These are phyloP conservation scores for Coenonympha arcania DNA, from an alignment of 2,888 invertebrate genomes.

Conservation along the genomic window DNA sequence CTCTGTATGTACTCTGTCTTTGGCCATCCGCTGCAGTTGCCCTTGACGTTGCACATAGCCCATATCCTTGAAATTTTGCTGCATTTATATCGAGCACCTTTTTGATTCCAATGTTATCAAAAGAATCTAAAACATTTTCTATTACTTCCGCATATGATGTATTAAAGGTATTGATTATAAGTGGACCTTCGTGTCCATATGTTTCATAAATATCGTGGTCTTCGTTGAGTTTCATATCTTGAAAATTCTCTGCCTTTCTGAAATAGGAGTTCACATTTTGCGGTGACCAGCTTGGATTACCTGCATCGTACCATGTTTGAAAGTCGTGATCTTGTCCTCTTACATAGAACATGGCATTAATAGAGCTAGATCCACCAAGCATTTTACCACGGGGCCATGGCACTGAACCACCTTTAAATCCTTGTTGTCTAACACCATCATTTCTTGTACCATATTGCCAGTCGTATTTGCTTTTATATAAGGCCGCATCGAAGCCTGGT, in stretches of 20 bases:
- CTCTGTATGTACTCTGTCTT: slow-evolving; percentile 62
- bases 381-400: slow-evolving; percentile 77
- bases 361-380: slow-evolving; percentile 72
- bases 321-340: slow-evolving; percentile 69
- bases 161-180: slow-evolving; percentile 60
- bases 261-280: slow-evolving; percentile 63
- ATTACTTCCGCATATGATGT: slow-evolving; percentile 47
- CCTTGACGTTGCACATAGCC: slow-evolving; percentile 35
- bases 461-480: slow-evolving; percentile 71
- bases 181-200: slow-evolving; percentile 60
- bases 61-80: slow-evolving; percentile 50
- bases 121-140: slow-evolving; percentile 46
- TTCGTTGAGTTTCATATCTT: slow-evolving; percentile 34
- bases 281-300: slow-evolving; percentile 73
- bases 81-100: slow-evolving; percentile 52
- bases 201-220: slow-evolving; percentile 32
- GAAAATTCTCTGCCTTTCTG: slow-evolving; percentile 68
- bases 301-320: slow-evolving; percentile 65
- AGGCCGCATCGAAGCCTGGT: slow-evolving; percentile 30
- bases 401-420: slow-evolving; percentile 54
- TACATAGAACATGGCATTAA: slow-evolving; percentile 75
- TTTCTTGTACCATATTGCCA: slow-evolving; percentile 89
- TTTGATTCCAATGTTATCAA: slow-evolving; percentile 57
- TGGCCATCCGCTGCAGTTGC: slow-evolving; percentile 61
- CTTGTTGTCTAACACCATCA: slow-evolving; percentile 79